Conservation (phyloP, 1,140 invertebrate species). For the Rhyacophila brunnea region DNA sequence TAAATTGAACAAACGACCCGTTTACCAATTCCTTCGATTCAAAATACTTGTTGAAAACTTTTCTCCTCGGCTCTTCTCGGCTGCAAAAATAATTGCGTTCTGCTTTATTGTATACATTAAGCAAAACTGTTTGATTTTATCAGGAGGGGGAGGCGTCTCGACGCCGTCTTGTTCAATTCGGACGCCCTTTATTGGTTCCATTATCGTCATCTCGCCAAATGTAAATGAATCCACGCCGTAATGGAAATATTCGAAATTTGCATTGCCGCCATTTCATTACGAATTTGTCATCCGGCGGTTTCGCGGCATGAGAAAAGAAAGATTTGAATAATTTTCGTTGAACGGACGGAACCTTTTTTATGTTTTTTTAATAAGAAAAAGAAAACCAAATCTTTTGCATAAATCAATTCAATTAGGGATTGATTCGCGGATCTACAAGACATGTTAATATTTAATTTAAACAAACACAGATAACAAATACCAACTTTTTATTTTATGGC, state of each 20-base stretch:
- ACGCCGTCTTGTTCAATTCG: not conserved
- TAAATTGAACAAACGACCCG: too few relatives aligned
- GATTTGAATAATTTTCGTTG: slow-evolving; percentile 29
- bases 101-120: slow-evolving; percentile 3
- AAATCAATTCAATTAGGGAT: not conserved
- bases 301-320: not conserved
- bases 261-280: slow-evolving; percentile 28
- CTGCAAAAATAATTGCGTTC: slow-evolving; percentile 1
- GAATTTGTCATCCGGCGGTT: slow-evolving; percentile 20
- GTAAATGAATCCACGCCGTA: slow-evolving; percentile 20
- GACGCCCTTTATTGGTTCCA: slow-evolving; percentile 17
- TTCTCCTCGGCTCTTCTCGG: not conserved
- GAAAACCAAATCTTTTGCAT: not conserved
- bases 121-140: slow-evolving; percentile 3
- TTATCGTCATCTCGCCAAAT: slow-evolving; percentile 22
- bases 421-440: too few relatives aligned
- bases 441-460: too few relatives aligned
- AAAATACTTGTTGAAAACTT: too few relatives aligned
- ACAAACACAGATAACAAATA: too few relatives aligned
- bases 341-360: slow-evolving; percentile 15
- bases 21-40: too few relatives aligned
- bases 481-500: too few relatives aligned
- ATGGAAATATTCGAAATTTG: slow-evolving; percentile 29
- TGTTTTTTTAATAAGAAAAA: slow-evolving; percentile 11
- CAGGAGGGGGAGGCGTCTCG: not conserved